phyloP scores from a whole-genome alignment of 30 jellyfish, hydroid and myxozoan species.

The Pseudorhiza aurosa region DNA sequence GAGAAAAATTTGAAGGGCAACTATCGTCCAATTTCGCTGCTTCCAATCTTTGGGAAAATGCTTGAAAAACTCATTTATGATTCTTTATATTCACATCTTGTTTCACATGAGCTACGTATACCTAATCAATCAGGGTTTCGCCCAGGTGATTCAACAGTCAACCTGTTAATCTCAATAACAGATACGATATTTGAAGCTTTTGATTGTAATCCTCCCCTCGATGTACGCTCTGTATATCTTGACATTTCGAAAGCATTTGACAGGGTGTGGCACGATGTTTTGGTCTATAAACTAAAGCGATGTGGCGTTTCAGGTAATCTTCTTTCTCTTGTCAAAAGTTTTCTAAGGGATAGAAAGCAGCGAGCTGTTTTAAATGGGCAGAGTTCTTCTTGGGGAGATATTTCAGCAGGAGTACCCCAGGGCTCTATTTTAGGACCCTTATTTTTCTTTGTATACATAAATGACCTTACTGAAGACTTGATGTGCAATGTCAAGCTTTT shows the following conservation, averaged over 20 bases:
- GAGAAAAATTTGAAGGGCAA: conserved; percentile 29
- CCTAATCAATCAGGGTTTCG: conserved; percentile 44
- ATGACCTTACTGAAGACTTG: conserved; percentile 48
- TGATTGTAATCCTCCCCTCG: conserved; percentile 52
- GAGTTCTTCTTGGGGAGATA: conserved; percentile 63
- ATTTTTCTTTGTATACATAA: conserved; percentile 41
- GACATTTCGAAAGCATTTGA: conserved; percentile 60
- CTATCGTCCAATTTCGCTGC: conserved; percentile 36
- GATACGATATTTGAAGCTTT: conserved; percentile 11
- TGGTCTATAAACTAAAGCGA: conserved; percentile 48
- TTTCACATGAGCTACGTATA: conserved; percentile 7
- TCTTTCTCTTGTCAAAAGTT: conserved; percentile 24
- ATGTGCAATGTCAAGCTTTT: conserved; percentile 57
- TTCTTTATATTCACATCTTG: conserved; percentile 40
- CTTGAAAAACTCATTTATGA: conserved; percentile 36
- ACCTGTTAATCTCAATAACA: conserved; percentile 16
- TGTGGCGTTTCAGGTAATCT: conserved; percentile 60
- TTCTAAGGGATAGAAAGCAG: conserved; percentile 44
- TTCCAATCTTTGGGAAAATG: conserved; percentile 60
- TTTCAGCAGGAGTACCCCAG: conserved; percentile 76
- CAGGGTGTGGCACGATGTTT: conserved; percentile 69
- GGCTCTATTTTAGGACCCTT: conserved; percentile 73
- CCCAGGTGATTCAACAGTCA: conserved; percentile 51
- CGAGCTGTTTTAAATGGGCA: conserved; percentile 62
- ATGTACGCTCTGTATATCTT: conserved; percentile 46